Evolutionary conservation across 2,888 invertebrate genomes (phyloP), one percentile per base, ranked within the genome.

Genomic region (Tineola bisselliella): DNA sequence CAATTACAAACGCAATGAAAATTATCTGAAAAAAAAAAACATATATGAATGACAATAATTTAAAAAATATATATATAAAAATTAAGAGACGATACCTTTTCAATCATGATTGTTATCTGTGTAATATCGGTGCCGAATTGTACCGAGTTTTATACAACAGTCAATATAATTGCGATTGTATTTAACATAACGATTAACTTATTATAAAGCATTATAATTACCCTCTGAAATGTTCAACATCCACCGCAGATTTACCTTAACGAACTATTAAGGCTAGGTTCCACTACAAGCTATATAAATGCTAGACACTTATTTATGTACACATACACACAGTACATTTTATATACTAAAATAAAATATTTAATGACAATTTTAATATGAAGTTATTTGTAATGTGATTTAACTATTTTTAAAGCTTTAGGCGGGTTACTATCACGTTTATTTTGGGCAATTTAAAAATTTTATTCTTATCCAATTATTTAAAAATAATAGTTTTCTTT

Each of bases 1-100:
- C 61, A 74, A 74, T 62, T 76, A 63, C 64, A 70, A 77, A 66
- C 73, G 73, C 61, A 2, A 58, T 12, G 12, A 58, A 33, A 58
- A 58, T 15, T n/a, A 19, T 2, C 58, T 58, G 33, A 58, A 58
- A 58, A n/a, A 54, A 19, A 56, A 13, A 18, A 5, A 25, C 25
- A 25, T 25, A 25, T 25, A 25, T 25, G 6, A 25, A 25, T 25
- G 25, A 25, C 25, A 6, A 25, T 2, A 25, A n/a, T n/a, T n/a
- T n/a, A n/a, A n/a, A n/a, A n/a, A n/a, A n/a, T n/a, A n/a, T n/a
- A n/a, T n/a, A n/a, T n/a, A n/a, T 1, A 8, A 25, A 54, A 19
- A 19, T 25, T 25, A 5, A 25, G 13, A 12, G 8, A n/a, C 54
- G 17, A 33, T 33, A 58, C 58, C 58, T 58, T 58, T 33, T 58